These are phyloP conservation scores for Candidula unifasciata DNA, from an alignment of 2,888 invertebrate species.

Conservation along the genomic window DNA sequence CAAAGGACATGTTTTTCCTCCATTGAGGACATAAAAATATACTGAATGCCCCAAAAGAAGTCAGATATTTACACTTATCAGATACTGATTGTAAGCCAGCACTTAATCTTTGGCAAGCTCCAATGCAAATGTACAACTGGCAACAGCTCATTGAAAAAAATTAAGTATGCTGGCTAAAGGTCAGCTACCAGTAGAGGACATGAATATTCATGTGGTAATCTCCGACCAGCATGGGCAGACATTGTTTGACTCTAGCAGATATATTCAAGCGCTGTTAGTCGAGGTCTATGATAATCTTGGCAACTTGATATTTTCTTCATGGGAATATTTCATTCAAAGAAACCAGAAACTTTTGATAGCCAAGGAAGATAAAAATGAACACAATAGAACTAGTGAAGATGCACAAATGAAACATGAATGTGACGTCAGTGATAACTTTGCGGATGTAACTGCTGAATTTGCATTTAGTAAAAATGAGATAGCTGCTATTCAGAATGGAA, in stretches of 20 bases:
- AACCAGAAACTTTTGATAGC: too few relatives aligned
- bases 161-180: not conserved
- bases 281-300: not conserved
- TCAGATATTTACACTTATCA: too few relatives aligned
- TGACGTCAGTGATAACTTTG: not conserved
- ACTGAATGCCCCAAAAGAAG: too few relatives aligned
- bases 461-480: too few relatives aligned
- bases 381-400: not conserved
- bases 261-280: not conserved
- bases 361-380: not conserved
- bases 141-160: too few relatives aligned
- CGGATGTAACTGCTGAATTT: not conserved
- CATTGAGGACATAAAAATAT: too few relatives aligned
- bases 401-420: not conserved
- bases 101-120: not conserved
- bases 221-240: not conserved
- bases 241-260: slow-evolving; percentile 21
- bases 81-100: too few relatives aligned
- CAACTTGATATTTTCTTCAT: not conserved
- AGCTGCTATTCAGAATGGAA: too few relatives aligned
- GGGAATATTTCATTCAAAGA: not conserved
- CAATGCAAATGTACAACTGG: too few relatives aligned
- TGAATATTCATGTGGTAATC: not conserved
- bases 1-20: too few relatives aligned
- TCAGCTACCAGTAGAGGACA: not conserved